Percentiles rank a stretch among this genome's conserved stretches.
Evolutionary conservation across 2,797 vertebrate species (phyloP).

Genomic region (Alauda arvensis): DNA sequence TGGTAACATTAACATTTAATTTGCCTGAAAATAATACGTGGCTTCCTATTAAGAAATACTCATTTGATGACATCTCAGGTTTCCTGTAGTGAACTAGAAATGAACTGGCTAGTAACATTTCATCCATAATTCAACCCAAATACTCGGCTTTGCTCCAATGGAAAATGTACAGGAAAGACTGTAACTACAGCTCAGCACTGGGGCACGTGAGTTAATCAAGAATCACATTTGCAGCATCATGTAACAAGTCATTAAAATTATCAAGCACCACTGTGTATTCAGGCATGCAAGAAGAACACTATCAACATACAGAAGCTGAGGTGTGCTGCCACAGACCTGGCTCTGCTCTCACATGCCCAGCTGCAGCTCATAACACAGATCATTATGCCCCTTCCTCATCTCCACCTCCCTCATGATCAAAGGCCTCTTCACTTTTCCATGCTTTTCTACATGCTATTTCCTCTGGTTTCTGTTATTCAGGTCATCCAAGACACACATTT

Average conservation of each 20-base stretch:
- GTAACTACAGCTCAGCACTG: not conserved
- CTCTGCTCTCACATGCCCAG: not conserved
- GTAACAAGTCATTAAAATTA: not conserved
- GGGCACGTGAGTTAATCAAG: not conserved
- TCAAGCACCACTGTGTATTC: not conserved
- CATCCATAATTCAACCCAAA: slow-evolving; percentile 3
- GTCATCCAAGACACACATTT: not conserved
- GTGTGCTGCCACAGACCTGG: not conserved
- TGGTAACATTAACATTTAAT: not conserved
- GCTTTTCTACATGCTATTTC: not conserved
- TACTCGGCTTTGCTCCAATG: not conserved
- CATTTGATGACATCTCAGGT: slow-evolving; percentile 6
- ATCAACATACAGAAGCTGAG: not conserved
- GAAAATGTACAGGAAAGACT: not conserved
- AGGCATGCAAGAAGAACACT: not conserved
- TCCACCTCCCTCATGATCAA: not conserved
- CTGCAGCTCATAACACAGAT: not conserved
- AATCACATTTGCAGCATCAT: not conserved
- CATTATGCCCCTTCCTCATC: not conserved
- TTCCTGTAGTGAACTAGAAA: not conserved
- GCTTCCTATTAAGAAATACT: not conserved
- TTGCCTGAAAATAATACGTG: not conserved
- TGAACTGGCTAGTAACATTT: not conserved
- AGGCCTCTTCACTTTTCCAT: not conserved
- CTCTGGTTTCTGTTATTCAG: not conserved